These are phyloP conservation scores for Cassiopea xamachana DNA, from an alignment of 30 jellyfish, hydroid and myxozoan species.

Conservation along the genomic window DNA sequence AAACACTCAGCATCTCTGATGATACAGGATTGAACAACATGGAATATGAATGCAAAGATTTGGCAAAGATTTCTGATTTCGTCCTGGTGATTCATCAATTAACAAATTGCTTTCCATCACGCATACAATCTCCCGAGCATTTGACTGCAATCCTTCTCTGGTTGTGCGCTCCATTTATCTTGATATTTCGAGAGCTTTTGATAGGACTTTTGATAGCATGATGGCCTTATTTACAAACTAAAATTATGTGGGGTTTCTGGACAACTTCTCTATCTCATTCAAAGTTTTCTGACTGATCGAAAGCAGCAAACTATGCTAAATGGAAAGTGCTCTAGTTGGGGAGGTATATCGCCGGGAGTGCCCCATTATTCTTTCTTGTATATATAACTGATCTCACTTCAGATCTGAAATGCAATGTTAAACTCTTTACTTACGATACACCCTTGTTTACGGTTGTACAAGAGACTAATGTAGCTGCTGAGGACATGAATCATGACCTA, in stretches of 20 bases:
- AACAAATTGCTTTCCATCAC: not conserved
- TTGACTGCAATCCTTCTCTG: not conserved
- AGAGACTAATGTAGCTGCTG: too few relatives aligned
- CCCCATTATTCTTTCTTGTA: too few relatives aligned
- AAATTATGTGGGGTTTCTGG: not conserved
- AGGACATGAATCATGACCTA: too few relatives aligned
- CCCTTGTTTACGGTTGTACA: too few relatives aligned
- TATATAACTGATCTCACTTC: too few relatives aligned
- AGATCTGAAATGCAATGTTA: too few relatives aligned
- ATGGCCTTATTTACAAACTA: not conserved
- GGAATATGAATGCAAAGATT: too few relatives aligned
- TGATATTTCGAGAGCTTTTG: conserved; percentile 1
- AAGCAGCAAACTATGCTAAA: not conserved
- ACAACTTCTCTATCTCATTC: not conserved
- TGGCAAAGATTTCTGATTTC: not conserved
- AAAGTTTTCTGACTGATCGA: not conserved
- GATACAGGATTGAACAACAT: too few relatives aligned
- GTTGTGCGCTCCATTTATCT: not conserved
- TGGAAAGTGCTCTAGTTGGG: not conserved
- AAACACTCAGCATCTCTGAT: too few relatives aligned
- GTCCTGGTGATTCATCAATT: not conserved
- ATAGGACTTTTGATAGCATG: not conserved
- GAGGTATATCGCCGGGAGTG: too few relatives aligned
- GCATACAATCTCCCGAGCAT: not conserved
- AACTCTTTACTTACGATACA: too few relatives aligned